Conservation (phyloP, 2,888 invertebrate genomes). For the Sarcophaga variegata region DNA sequence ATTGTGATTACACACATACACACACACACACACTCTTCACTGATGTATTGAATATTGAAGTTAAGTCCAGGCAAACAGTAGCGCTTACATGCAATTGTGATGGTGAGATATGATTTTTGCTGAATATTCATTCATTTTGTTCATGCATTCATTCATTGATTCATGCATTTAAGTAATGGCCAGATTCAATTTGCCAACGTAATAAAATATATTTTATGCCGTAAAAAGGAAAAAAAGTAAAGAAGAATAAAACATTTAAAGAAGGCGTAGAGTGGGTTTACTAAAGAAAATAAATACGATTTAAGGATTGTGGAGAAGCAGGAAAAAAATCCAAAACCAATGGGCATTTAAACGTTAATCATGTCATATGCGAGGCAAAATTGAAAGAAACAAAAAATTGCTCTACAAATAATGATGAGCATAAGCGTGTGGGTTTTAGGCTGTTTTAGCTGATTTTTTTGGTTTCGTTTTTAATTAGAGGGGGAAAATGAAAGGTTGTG, state of each 20-base stretch:
- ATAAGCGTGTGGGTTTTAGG: conserved; percentile 52
- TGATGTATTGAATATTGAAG: background rate
- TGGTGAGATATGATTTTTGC: conserved; percentile 32
- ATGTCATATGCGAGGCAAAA: conserved; percentile 61
- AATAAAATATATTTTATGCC: conserved; percentile 49
- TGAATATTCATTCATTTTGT: conserved; percentile 36
- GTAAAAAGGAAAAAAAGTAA: conserved; percentile 24
- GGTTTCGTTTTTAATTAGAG: background rate
- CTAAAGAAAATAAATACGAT: background rate
- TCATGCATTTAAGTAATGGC: conserved; percentile 20
- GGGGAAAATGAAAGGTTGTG: background rate
- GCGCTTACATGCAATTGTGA: conserved; percentile 51
- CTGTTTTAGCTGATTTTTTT: background rate
- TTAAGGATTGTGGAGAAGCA: conserved; percentile 40
- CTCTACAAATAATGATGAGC: conserved; percentile 28
- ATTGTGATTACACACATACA: background rate
- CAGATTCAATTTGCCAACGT: no score
- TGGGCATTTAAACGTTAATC: conserved; percentile 68
- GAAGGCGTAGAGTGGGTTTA: conserved; percentile 68
- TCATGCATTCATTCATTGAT: background rate
- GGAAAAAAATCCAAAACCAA: conserved; percentile 47
- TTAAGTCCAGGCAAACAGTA: conserved; percentile 61
- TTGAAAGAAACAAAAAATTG: conserved; percentile 21
- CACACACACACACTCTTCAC: no score
- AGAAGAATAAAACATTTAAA: conserved; percentile 49